Conservation (phyloP, 2,888 invertebrate genomes). For the Acanthosoma haemorrhoidale region DNA sequence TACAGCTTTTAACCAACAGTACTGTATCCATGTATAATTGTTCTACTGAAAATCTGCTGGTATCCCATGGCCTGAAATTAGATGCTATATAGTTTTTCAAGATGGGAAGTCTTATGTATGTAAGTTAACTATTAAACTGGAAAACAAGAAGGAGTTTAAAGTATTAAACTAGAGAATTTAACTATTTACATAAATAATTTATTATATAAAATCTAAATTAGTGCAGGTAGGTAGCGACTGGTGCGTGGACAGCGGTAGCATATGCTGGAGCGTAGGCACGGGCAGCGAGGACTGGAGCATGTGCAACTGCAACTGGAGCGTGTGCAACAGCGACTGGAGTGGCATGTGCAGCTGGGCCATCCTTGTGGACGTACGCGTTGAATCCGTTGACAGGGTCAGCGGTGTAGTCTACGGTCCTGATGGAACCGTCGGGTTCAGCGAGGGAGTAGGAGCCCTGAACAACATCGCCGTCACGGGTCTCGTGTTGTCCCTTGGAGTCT, state of each 20-base stretch:
- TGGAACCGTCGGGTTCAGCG: slow-evolving; percentile 30
- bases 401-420: slow-evolving; percentile 36
- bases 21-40: too few relatives aligned
- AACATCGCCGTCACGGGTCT: slow-evolving; percentile 44
- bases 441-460: slow-evolving; percentile 45
- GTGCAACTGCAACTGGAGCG: slow-evolving; percentile 35
- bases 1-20: too few relatives aligned
- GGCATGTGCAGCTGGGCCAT: slow-evolving; percentile 42
- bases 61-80: too few relatives aligned
- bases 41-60: too few relatives aligned
- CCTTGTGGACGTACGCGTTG: slow-evolving; percentile 38
- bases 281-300: slow-evolving; percentile 10
- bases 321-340: slow-evolving; percentile 40
- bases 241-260: slow-evolving; percentile 26
- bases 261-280: slow-evolving; percentile 24
- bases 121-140: too few relatives aligned
- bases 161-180: background rate
- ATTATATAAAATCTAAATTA: background rate
- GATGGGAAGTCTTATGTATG: too few relatives aligned
- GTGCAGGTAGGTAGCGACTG: background rate
- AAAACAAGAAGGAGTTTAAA: too few relatives aligned
- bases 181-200: background rate
- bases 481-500: slow-evolving; percentile 44
- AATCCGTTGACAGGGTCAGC: slow-evolving; percentile 40
- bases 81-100: too few relatives aligned